Percentiles rank a stretch among this genome's conserved stretches.
Conservation (phyloP, 2,797 vertebrate species). For the Spinus olivaceus region DNA sequence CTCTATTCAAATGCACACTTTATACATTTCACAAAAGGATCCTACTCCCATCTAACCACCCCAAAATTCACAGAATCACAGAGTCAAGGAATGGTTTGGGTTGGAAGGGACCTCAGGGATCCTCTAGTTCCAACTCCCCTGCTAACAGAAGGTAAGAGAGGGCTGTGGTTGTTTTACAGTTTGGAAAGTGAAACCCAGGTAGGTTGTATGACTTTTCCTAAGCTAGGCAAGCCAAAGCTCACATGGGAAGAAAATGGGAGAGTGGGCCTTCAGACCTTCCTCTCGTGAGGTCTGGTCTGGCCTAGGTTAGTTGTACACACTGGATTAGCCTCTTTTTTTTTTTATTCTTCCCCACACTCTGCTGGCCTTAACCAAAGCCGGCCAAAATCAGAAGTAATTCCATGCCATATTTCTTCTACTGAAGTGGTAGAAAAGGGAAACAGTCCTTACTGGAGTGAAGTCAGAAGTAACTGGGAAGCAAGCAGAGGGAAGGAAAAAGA, state of each 20-base stretch:
- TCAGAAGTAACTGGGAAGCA: neutral
- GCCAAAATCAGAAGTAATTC: neutral
- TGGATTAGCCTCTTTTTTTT: neutral
- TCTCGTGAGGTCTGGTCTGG: neutral
- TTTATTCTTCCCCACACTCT: neutral
- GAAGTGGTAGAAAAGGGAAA: neutral
- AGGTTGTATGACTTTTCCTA: neutral
- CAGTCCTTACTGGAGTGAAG: neutral
- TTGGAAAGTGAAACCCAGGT: neutral
- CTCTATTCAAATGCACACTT: neutral
- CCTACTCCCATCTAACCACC: neutral
- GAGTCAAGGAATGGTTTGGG: neutral
- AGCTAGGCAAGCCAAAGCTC: neutral
- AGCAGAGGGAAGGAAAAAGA: neutral
- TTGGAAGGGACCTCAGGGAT: neutral
- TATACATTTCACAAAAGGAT: neutral
- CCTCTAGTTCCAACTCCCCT: neutral
- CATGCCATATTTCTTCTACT: neutral
- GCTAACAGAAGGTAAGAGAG: neutral
- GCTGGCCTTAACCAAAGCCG: neutral
- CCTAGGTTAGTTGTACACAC: neutral
- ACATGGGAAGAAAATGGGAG: neutral
- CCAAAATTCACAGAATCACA: neutral
- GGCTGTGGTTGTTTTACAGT: neutral
- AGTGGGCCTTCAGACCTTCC: neutral